Percentiles rank a stretch among this genome's conserved stretches.
Conservation (phyloP, 2,888 invertebrate genomes). For the Orthosia gothica region DNA sequence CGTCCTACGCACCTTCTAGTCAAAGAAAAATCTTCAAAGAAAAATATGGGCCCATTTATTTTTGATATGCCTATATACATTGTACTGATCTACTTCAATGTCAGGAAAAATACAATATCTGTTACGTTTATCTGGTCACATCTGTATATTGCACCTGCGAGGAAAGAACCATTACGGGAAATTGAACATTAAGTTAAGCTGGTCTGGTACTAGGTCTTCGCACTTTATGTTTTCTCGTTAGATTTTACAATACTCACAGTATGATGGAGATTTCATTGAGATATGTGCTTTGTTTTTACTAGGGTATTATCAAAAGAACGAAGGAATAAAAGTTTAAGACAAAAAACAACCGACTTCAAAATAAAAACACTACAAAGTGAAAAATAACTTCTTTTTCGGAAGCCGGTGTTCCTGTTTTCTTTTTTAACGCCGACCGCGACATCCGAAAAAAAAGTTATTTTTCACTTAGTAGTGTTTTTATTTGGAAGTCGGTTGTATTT, state of each 20-base stretch:
- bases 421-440: too few relatives aligned
- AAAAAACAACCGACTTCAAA: too few relatives aligned
- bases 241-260: not conserved
- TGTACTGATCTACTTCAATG: not conserved
- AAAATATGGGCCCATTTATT: not conserved
- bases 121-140: conserved; percentile 35
- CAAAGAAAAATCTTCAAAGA: not conserved
- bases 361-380: too few relatives aligned
- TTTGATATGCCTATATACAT: not conserved
- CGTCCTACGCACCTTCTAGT: not conserved
- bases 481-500: too few relatives aligned
- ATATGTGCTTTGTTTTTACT: not conserved
- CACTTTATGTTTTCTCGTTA: conserved; percentile 1
- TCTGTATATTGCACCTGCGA: conserved; percentile 44
- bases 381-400: too few relatives aligned
- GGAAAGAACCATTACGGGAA: conserved; percentile 13
- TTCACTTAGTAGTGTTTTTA: too few relatives aligned
- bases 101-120: conserved; percentile 27
- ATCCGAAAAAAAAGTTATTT: too few relatives aligned
- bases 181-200: conserved; percentile 29
- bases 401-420: too few relatives aligned
- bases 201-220: not conserved
- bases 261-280: not conserved
- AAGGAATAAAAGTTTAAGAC: too few relatives aligned
- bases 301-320: not conserved